Evolutionary conservation across 2,888 invertebrate species (phyloP).

Genomic region (Cataglyphis altisquamis): DNA sequence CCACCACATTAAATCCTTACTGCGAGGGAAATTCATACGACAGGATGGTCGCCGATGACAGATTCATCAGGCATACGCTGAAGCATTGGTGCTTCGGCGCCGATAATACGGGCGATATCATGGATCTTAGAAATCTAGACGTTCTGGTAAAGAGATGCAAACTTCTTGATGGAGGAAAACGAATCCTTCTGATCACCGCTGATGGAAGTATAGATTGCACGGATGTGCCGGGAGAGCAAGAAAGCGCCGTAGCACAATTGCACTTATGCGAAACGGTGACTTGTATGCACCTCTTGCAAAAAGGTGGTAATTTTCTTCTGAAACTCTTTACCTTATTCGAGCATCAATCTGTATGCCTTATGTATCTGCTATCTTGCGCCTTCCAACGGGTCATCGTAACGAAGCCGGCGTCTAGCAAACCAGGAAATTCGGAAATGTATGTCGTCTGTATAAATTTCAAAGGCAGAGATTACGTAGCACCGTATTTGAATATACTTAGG

Average conservation of each 20-base stretch:
- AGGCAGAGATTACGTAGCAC: constrained; percentile 85
- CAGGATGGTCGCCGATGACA: constrained; percentile 93
- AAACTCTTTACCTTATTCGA: constrained; percentile 98
- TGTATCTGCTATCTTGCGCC: constrained; percentile 92
- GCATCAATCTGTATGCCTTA: constrained; percentile 91
- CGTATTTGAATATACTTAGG: constrained; percentile 86
- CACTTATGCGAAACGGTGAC: constrained; percentile 94
- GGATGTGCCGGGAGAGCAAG: constrained; percentile 95
- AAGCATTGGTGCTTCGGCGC: constrained; percentile 95
- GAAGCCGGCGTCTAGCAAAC: constrained; percentile 97
- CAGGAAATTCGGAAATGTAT: constrained; percentile 98
- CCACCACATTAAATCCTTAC: constrained; percentile 95
- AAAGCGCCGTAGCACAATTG: constrained; percentile 91
- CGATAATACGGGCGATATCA: constrained; percentile 95
- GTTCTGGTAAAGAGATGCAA: constrained; percentile 88
- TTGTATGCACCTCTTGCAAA: constrained; percentile 90
- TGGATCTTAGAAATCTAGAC: constrained; percentile 90
- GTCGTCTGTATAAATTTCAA: constrained; percentile 91
- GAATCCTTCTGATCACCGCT: constrained; percentile 92
- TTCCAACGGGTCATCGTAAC: constrained; percentile 92
- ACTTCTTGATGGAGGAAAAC: constrained; percentile 84
- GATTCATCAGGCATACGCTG: constrained; percentile 92
- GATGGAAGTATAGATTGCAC: constrained; percentile 98
- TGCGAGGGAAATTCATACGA: constrained; percentile 94
- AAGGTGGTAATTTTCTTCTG: constrained; percentile 92